phyloP scores from a whole-genome alignment of 2,797 vertebrate species.

The Acipenser transmontanus region DNA sequence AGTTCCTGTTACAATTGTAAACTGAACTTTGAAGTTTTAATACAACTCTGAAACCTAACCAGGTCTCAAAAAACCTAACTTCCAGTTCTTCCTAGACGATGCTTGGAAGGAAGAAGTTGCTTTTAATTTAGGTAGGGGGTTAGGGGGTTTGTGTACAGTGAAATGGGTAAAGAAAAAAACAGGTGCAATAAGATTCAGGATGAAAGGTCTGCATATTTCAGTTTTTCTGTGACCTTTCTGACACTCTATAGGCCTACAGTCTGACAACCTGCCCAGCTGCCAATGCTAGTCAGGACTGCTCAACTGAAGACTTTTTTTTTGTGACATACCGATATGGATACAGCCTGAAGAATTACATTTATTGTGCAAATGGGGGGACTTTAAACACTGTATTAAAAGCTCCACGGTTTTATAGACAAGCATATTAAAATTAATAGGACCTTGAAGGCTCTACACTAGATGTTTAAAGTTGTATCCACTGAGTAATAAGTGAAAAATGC shows the following conservation, averaged over 20 bases:
- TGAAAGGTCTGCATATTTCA: too few relatives aligned
- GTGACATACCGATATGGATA: not conserved
- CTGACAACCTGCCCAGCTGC: too few relatives aligned
- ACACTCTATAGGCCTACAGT: too few relatives aligned
- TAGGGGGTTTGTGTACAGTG: too few relatives aligned
- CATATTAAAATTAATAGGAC: conserved; percentile 22
- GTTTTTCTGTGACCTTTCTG: too few relatives aligned
- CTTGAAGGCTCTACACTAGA: conserved; percentile 14
- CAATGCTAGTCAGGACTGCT: too few relatives aligned
- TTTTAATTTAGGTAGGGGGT: too few relatives aligned
- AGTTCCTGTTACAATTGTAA: conserved; percentile 76
- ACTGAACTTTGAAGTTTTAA: conserved; percentile 76
- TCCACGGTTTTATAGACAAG: conserved; percentile 13
- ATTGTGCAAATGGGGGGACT: conserved; percentile 8
- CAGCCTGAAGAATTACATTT: conserved; percentile 15
- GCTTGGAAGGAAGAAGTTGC: too few relatives aligned
- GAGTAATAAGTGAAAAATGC: conserved; percentile 6
- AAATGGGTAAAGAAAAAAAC: too few relatives aligned
- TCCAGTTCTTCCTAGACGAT: too few relatives aligned
- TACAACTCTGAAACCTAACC: conserved; percentile 68
- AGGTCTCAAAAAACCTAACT: conserved; percentile 51
- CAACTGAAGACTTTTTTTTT: too few relatives aligned
- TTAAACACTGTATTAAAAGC: conserved; percentile 14
- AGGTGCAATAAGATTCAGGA: too few relatives aligned
- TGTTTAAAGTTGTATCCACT: conserved; percentile 14